phyloP scores from a whole-genome alignment of 1,140 invertebrate genomes.

The Catajapyx aquilonaris region DNA sequence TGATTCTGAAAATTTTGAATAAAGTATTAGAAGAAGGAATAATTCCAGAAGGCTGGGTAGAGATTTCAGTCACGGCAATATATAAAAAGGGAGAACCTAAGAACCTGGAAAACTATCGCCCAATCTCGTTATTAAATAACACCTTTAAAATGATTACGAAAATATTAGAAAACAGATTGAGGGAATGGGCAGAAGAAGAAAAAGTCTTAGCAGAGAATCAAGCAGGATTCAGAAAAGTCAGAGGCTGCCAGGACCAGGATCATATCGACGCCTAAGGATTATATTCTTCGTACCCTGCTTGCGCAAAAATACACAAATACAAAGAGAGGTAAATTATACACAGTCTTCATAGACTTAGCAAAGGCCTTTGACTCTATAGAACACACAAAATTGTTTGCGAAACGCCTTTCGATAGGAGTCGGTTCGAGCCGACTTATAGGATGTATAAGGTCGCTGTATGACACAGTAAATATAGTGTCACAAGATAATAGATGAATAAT shows the following conservation, averaged over 20 bases:
- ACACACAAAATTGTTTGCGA: slow-evolving; percentile 11
- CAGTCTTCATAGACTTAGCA: slow-evolving; percentile 13
- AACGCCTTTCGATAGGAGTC: slow-evolving; percentile 10
- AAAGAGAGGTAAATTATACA: slow-evolving; percentile 9
- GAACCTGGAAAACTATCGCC: too few species aligned
- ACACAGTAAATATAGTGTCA: slow-evolving; percentile 7
- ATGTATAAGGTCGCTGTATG: slow-evolving; percentile 10
- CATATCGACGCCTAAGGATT: too few species aligned
- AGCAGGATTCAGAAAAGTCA: slow-evolving; percentile 7
- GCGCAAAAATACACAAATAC: slow-evolving; percentile 7
- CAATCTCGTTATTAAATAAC: slow-evolving; percentile 9
- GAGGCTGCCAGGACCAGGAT: slow-evolving; percentile 9
- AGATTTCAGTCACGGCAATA: too few species aligned
- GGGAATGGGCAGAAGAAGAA: slow-evolving; percentile 6
- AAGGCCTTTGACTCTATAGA: slow-evolving; percentile 11
- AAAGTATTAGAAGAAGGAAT: too few species aligned
- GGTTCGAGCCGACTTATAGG: slow-evolving; percentile 11
- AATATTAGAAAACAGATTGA: slow-evolving; percentile 8
- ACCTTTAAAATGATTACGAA: slow-evolving; percentile 12
- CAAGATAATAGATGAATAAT: not conserved
- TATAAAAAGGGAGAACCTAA: too few species aligned
- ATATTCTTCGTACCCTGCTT: slow-evolving; percentile 7
- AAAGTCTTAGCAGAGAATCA: slow-evolving; percentile 11
- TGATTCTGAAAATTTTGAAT: too few species aligned
- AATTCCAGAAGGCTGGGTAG: too few species aligned